Evolutionary conservation across 1,140 invertebrate genomes (phyloP).

Genomic region (Monomorium pharaonis): DNA sequence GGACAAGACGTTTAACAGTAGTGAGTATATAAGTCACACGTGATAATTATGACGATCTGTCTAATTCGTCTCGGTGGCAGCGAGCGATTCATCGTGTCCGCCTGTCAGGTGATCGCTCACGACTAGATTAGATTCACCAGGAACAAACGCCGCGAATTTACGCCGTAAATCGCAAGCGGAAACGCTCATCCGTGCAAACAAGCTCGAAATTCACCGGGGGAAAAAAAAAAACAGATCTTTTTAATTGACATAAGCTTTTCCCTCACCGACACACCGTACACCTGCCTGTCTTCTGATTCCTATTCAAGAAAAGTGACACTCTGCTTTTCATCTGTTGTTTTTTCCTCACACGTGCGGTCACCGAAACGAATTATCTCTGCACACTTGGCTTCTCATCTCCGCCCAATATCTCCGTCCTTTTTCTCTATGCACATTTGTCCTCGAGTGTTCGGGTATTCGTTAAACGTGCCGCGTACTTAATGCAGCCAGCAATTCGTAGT

Average conservation of each 20-base stretch:
- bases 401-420: not conserved
- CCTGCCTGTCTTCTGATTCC: not conserved
- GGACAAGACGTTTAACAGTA: constrained; percentile 63
- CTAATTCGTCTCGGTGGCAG: not conserved
- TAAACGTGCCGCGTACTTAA: not conserved
- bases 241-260: not conserved
- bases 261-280: not conserved
- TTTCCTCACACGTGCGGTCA: not conserved
- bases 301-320: not conserved
- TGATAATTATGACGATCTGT: not conserved
- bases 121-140: no score
- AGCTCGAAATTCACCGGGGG: not conserved
- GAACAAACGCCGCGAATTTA: not conserved
- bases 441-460: no score
- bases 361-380: not conserved
- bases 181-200: not conserved
- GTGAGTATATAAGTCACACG: constrained; percentile 63
- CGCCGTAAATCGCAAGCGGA: not conserved
- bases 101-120: not conserved
- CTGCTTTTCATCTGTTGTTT: not conserved
- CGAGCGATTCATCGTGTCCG: not conserved
- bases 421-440: not conserved
- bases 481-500: not conserved
- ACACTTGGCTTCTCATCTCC: not conserved
- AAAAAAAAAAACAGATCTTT: not conserved